phyloP scores from a whole-genome alignment of 2,113 vertebrate genomes.

The Lichenostomus cassidix region DNA sequence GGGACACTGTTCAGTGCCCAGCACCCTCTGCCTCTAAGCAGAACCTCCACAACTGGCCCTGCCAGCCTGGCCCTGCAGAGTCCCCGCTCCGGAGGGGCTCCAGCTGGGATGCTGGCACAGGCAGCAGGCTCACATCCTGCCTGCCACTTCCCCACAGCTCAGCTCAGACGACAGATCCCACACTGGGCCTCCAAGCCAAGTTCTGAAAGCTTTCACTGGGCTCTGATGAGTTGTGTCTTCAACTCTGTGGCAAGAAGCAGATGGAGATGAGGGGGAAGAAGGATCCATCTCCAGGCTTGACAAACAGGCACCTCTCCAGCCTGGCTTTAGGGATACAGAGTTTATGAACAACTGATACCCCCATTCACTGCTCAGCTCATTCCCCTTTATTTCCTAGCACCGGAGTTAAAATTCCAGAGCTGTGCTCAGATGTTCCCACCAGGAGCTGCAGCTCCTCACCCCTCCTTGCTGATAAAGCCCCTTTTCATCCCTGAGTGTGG shows the following conservation, averaged over 20 bases:
- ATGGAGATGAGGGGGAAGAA: background rate
- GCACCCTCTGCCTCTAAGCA: background rate
- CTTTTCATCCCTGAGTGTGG: background rate
- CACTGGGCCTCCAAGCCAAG: background rate
- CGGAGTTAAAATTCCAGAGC: background rate
- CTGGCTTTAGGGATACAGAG: background rate
- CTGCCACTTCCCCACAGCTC: background rate
- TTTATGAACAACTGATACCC: background rate
- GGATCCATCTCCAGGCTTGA: background rate
- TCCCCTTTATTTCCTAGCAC: background rate
- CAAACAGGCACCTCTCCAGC: background rate
- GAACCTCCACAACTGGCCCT: background rate
- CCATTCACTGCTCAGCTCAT: background rate
- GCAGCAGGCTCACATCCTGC: background rate
- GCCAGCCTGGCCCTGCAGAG: background rate
- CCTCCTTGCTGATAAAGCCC: background rate
- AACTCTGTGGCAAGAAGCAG: background rate
- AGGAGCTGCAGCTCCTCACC: background rate
- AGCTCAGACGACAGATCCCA: background rate
- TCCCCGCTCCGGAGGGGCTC: fast-evolving
- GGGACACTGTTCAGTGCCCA: background rate
- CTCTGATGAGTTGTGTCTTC: background rate
- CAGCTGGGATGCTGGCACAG: background rate
- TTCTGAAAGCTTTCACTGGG: background rate
- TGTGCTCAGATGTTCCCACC: background rate